These are phyloP conservation scores for Antheraea pernyi DNA, from an alignment of 1,140 invertebrate species.

Conservation along the genomic window DNA sequence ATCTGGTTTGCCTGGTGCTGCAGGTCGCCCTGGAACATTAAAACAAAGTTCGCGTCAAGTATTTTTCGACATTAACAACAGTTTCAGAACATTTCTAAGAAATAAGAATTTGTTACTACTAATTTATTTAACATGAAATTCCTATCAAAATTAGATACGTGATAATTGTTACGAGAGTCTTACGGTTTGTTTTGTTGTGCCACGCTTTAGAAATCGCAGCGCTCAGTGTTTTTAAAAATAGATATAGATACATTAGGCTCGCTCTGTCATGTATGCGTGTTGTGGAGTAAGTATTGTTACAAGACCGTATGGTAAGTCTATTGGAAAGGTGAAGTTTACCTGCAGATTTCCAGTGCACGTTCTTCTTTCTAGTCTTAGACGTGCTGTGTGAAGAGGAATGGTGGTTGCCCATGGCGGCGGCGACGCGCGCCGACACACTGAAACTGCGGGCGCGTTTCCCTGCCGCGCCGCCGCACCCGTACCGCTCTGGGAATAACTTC, in stretches of 20 bases:
- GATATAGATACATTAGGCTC: slow-evolving; percentile 44
- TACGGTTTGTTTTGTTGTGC: slow-evolving; percentile 76
- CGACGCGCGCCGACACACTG: slow-evolving; percentile 69
- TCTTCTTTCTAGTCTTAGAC: slow-evolving; percentile 83
- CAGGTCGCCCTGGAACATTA: slow-evolving; percentile 84
- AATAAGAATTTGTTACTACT: neutral
- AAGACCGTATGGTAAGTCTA: neutral
- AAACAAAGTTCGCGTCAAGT: slow-evolving; percentile 9
- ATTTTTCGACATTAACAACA: too few species aligned
- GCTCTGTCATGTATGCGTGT: neutral
- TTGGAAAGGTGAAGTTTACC: slow-evolving; percentile 68
- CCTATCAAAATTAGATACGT: slow-evolving; percentile 63
- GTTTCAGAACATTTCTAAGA: slow-evolving; percentile 5
- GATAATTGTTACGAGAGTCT: slow-evolving; percentile 66
- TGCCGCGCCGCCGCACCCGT: slow-evolving; percentile 33
- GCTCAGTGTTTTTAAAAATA: slow-evolving; percentile 73
- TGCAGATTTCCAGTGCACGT: slow-evolving; percentile 86
- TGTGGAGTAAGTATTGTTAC: neutral
- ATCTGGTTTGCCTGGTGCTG: slow-evolving; percentile 87
- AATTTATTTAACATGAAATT: slow-evolving; percentile 29
- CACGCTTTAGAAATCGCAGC: slow-evolving; percentile 67
- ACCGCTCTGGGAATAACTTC: slow-evolving; percentile 66
- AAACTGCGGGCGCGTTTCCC: slow-evolving; percentile 40
- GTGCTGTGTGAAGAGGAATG: slow-evolving; percentile 65
- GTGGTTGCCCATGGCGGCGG: slow-evolving; percentile 77